phyloP scores from a whole-genome alignment of 2,888 invertebrate genomes.

The Archips xylosteana region DNA sequence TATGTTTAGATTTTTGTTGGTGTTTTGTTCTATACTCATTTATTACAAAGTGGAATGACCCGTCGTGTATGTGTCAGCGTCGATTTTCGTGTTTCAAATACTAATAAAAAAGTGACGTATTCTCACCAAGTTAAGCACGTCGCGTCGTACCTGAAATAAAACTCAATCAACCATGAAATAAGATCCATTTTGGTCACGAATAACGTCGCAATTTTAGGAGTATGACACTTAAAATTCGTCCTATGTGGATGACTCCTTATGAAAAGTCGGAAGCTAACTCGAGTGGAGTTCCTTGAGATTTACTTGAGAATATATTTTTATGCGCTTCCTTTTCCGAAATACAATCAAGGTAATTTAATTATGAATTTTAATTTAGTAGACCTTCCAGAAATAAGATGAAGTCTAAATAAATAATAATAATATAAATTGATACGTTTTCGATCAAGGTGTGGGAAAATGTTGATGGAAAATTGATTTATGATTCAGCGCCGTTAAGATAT shows the following conservation, averaged over 20 bases:
- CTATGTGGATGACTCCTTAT: slow-evolving; percentile 1
- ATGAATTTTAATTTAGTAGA: no score
- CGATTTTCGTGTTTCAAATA: slow-evolving; percentile 13
- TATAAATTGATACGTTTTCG: no score
- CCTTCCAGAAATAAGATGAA: no score
- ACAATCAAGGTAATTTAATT: no score
- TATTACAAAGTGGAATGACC: slow-evolving; percentile 2
- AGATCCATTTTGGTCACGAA: not conserved
- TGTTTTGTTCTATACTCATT: not conserved
- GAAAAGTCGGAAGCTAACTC: not conserved
- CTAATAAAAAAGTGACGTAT: slow-evolving; percentile 1
- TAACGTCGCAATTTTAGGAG: not conserved
- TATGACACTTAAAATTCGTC: not conserved
- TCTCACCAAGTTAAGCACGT: not conserved
- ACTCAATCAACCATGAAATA: not conserved
- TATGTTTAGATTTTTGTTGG: no score
- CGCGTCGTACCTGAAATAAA: not conserved
- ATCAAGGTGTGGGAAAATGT: no score
- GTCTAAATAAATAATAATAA: no score
- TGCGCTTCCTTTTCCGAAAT: no score
- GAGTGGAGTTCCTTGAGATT: not conserved
- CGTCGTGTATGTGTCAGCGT: not conserved
- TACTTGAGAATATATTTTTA: not conserved
- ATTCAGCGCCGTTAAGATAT: no score
- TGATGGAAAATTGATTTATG: no score